Evolutionary conservation across 1,140 invertebrate species (phyloP).

Genomic region (Nephotettix cincticeps): DNA sequence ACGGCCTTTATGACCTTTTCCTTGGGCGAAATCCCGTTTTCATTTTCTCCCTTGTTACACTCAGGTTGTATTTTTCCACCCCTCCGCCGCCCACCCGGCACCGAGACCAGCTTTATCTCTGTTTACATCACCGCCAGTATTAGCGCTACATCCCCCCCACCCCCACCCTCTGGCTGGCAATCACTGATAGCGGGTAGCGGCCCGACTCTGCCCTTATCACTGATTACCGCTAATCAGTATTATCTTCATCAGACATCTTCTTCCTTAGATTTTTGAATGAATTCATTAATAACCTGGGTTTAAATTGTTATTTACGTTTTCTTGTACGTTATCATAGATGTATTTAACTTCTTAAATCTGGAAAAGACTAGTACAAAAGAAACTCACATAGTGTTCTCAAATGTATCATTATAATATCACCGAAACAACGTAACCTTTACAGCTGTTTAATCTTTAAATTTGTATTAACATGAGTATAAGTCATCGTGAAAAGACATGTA

Average conservation of each 20-base stretch:
- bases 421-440: too few relatives aligned
- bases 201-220: background rate
- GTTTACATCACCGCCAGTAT: background rate
- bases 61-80: slow-evolving; percentile 27
- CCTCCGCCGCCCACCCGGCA: slow-evolving; percentile 1
- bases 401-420: too few relatives aligned
- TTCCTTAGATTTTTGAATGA: background rate
- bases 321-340: too few relatives aligned
- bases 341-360: too few relatives aligned
- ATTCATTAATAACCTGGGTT: too few relatives aligned
- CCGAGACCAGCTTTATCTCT: background rate
- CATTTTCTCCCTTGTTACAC: slow-evolving; percentile 26
- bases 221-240: slow-evolving; percentile 11
- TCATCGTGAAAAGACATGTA: too few relatives aligned
- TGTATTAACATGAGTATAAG: too few relatives aligned
- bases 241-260: slow-evolving; percentile 24
- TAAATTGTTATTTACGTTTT: too few relatives aligned
- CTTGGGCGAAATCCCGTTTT: background rate
- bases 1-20: slow-evolving; percentile 5
- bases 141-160: background rate
- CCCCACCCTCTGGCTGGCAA: background rate
- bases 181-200: background rate
- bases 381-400: too few relatives aligned
- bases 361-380: too few relatives aligned
- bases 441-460: too few relatives aligned